Evolutionary conservation across 2,888 invertebrate species (phyloP).

Genomic region (Chaitophorus viminalis): DNA sequence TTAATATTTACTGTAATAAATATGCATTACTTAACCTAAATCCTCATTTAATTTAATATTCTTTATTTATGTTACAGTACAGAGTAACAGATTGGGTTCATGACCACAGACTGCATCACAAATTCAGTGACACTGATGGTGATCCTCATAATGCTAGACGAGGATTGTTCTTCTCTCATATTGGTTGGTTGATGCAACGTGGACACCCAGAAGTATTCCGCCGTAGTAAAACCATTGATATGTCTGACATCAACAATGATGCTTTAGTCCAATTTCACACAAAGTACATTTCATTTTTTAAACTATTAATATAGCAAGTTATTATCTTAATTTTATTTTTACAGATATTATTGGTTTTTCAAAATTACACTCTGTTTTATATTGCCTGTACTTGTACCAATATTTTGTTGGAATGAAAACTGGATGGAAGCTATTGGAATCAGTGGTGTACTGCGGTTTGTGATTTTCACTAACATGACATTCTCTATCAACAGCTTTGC

Average conservation of each 20-base stretch:
- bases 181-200: constrained; percentile 91
- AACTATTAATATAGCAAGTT: neutral
- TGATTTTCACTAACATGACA: constrained; percentile 74
- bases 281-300: constrained; percentile 69
- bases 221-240: constrained; percentile 82
- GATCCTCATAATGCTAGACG: constrained; percentile 84
- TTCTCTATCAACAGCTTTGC: constrained; percentile 92
- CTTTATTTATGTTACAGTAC: constrained; percentile 70
- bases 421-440: constrained; percentile 45
- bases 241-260: constrained; percentile 82
- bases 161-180: constrained; percentile 92
- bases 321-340: constrained; percentile 34
- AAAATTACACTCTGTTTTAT: constrained; percentile 74
- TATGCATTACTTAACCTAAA: too few relatives aligned
- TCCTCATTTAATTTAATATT: neutral
- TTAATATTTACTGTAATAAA: too few relatives aligned
- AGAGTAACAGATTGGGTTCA: constrained; percentile 78
- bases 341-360: constrained; percentile 70
- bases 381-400: constrained; percentile 77
- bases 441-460: constrained; percentile 34
- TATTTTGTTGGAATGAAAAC: constrained; percentile 54
- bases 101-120: constrained; percentile 81
- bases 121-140: constrained; percentile 79
- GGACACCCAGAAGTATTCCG: constrained; percentile 87
- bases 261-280: constrained; percentile 82